Percentiles rank a stretch among this genome's conserved stretches.
Conservation (phyloP, 2,888 invertebrate genomes). For the Acanthoscelides obtectus region DNA sequence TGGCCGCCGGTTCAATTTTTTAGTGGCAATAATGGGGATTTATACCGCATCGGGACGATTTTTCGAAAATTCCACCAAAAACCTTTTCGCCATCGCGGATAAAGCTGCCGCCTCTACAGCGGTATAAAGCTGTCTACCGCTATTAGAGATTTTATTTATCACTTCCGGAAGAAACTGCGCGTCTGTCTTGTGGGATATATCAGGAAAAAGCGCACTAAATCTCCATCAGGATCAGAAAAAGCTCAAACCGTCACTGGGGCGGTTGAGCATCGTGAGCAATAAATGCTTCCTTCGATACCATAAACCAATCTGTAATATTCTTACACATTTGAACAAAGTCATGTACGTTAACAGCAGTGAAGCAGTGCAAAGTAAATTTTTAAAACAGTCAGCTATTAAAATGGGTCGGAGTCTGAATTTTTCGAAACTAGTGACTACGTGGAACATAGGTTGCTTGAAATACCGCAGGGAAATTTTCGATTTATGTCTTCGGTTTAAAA, state of each 20-base stretch:
- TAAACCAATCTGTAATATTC: no score
- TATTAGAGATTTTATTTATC: conserved; percentile 8
- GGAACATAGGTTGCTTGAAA: no score
- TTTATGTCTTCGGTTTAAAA: no score
- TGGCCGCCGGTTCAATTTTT: conserved; percentile 25
- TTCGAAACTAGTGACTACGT: no score
- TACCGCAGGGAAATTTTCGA: no score
- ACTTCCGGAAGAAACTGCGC: conserved; percentile 4
- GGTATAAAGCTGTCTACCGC: background rate
- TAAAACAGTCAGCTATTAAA: no score
- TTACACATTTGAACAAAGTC: no score
- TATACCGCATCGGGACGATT: background rate
- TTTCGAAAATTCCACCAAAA: background rate
- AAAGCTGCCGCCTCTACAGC: background rate
- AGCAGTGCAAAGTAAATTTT: no score
- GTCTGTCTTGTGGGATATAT: conserved; percentile 2
- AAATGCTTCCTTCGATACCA: no score
- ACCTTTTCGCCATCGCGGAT: background rate
- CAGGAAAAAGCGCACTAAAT: background rate
- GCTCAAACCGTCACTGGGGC: background rate
- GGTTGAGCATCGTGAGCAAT: background rate
- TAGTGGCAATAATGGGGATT: conserved; percentile 15
- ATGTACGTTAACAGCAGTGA: no score
- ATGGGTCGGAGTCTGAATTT: no score
- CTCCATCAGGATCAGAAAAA: background rate